These are phyloP conservation scores for Megaceryle torquata DNA, from an alignment of 2,113 vertebrate species.

Conservation along the genomic window DNA sequence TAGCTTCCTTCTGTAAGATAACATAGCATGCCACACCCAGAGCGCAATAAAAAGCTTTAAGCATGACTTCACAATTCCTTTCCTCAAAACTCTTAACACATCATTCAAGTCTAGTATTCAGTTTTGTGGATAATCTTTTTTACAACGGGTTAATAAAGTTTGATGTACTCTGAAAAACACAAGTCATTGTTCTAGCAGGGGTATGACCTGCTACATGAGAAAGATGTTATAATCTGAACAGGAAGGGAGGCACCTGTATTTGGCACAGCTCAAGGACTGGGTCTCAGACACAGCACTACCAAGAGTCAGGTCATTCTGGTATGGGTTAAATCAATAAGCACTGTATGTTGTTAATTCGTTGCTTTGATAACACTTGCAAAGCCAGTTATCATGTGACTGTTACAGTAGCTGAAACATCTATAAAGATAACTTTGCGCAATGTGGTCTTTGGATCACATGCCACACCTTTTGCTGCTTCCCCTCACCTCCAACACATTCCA, in stretches of 20 bases:
- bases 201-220: not conserved
- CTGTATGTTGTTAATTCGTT: not conserved
- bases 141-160: constrained; percentile 5
- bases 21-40: fast-evolving
- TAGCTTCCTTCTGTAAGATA: not conserved
- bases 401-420: not conserved
- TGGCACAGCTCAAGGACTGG: not conserved
- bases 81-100: not conserved
- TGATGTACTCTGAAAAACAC: not conserved
- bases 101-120: not conserved
- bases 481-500: not conserved
- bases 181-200: not conserved
- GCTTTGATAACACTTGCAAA: not conserved
- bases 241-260: not conserved
- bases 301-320: not conserved
- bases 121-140: not conserved
- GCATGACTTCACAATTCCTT: not conserved
- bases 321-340: not conserved
- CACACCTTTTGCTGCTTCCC: not conserved
- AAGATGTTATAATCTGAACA: not conserved
- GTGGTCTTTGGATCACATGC: not conserved
- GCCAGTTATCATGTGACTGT: not conserved
- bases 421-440: not conserved
- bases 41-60: not conserved
- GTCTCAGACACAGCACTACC: not conserved